Base-by-base conservation (phyloP, 2,797 vertebrate species). In the Hemibagrus guttatus region DNA sequence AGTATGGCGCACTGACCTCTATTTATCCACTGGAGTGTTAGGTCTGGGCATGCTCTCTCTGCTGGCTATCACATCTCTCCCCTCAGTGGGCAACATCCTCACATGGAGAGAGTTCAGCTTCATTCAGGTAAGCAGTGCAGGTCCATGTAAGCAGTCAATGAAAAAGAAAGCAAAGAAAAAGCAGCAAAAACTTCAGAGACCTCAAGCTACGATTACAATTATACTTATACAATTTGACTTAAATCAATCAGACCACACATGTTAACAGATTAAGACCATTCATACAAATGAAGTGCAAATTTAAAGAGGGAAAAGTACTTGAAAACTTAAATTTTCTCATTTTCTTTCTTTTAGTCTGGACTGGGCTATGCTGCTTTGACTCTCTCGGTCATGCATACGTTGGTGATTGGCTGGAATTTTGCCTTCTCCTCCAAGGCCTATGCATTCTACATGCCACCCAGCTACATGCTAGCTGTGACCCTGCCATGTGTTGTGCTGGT, bases 71-170 rank as follows among this genome's bases (percentile, higher is more conserved):
- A 95, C 97, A 86, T 99, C 98, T 1, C 94, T 99, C 89, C 98
- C 98, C 0, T 98, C 98, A 26, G 97, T 99, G 83, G 94, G 96
- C 61, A 96, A 96, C 91, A 92, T 95, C 1, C 94, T 99, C 91
- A 99, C 96, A 95, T 99, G 98, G 98, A 96, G 96, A 89, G 98
- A 99, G 94, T 99, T 99, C 95, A 97, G 92, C 93, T 99, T 98
- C 78, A 85, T 99, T 87, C 98, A 99, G 97, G 98, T 98, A 92
- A 95, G 88, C 63, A 68, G 35, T 61, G 23, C 12, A 83, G 63
- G 17, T 0, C 19, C 56, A 72, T 56, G 59, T 42, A 5, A 17
- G n/a, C 12, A n/a, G 13, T 23, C 16, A 52, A 49, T 8, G 46
- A 49, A 49, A 49, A 49, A 49, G 46, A 49, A 13, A 66, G 13